These are phyloP conservation scores for Apodemia mormo DNA, from an alignment of 2,888 invertebrate genomes.

Conservation along the genomic window DNA sequence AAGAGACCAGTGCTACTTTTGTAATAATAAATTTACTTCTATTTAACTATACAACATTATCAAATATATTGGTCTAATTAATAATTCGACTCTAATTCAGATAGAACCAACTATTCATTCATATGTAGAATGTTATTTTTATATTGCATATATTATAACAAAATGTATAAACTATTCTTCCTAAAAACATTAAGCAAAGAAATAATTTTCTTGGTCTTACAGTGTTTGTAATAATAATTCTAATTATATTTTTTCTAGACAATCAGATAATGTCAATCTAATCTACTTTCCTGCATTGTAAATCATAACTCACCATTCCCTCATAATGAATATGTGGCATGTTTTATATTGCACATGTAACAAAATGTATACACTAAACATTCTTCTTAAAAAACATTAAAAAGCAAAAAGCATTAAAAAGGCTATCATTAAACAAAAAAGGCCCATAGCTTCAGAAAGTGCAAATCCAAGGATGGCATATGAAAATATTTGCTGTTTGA, in stretches of 20 bases:
- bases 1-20: no score
- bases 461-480: conserved; percentile 99
- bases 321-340: conserved; percentile 17
- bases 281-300: conserved; percentile 1
- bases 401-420: conserved; percentile 98
- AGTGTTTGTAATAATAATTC: not conserved
- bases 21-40: no score
- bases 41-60: no score
- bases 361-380: conserved; percentile 7
- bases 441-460: conserved; percentile 98
- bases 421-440: conserved; percentile 99
- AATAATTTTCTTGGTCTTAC: no score
- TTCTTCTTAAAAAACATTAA: conserved; percentile 68
- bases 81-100: no score
- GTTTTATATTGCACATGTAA: conserved; percentile 51
- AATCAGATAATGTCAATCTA: not conserved
- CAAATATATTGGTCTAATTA: no score
- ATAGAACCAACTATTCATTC: no score
- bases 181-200: no score
- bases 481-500: conserved; percentile 98
- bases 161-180: no score
- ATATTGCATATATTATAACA: no score
- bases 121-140: no score
- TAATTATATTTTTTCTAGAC: not conserved
- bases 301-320: conserved; percentile 23